phyloP scores from a whole-genome alignment of 1,140 invertebrate species.

The Brachionus rotundiformis region DNA sequence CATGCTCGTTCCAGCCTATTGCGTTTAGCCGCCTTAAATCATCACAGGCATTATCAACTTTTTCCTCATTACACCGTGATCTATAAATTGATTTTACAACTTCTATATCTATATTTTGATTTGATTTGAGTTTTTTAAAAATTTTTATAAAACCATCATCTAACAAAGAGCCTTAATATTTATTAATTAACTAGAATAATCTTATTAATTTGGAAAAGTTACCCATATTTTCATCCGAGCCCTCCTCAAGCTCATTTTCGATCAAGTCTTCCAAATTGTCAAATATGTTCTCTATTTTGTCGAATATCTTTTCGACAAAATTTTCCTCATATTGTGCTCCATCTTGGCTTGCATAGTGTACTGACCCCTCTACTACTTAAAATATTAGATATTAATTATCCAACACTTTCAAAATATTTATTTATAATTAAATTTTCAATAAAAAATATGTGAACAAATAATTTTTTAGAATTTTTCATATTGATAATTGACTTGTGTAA shows the following conservation, averaged over 20 bases:
- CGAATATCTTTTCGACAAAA: conserved; percentile 39
- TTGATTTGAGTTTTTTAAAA: conserved; percentile 22
- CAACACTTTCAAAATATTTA: too few relatives aligned
- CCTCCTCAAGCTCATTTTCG: conserved; percentile 45
- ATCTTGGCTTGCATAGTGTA: conserved; percentile 13
- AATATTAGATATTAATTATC: too few relatives aligned
- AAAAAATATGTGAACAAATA: too few relatives aligned
- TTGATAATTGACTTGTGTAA: too few relatives aligned
- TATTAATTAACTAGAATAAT: too few relatives aligned
- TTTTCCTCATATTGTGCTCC: background rate
- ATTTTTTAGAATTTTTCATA: too few relatives aligned
- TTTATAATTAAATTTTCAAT: too few relatives aligned
- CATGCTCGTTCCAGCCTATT: conserved; percentile 44
- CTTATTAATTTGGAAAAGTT: too few relatives aligned
- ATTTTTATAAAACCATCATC: conserved; percentile 44
- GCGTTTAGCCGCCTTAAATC: conserved; percentile 36
- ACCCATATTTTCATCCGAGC: conserved; percentile 40
- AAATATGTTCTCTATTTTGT: conserved; percentile 47
- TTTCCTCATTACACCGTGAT: conserved; percentile 39
- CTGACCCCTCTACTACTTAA: background rate
- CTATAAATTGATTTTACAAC: conserved; percentile 27
- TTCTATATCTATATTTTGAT: conserved; percentile 19
- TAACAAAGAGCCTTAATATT: background rate
- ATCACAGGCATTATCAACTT: conserved; percentile 16
- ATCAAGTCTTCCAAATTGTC: conserved; percentile 48